Evolutionary conservation across 1,140 invertebrate genomes (phyloP).

Genomic region (Penaeus chinensis): DNA sequence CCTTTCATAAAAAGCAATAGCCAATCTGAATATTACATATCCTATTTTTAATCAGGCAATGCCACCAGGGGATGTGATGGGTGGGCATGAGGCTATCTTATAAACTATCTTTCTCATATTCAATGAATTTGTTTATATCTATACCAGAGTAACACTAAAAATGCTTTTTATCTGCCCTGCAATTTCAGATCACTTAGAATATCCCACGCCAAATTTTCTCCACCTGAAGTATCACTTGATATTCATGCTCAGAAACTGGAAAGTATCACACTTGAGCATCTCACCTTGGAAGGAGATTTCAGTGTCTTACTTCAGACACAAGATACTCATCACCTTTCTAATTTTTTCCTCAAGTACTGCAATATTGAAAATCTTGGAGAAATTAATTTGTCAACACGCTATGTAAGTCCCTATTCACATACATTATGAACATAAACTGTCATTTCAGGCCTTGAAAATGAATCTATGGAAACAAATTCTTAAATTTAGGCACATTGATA

Average conservation of each 20-base stretch:
- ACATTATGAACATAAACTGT: no score
- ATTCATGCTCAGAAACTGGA: slow-evolving; percentile 40
- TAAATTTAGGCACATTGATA: no score
- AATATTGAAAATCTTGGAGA: slow-evolving; percentile 25
- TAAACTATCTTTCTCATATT: no score
- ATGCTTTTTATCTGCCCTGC: slow-evolving; percentile 3
- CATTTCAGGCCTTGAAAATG: no score
- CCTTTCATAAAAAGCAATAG: no score
- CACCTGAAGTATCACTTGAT: not conserved
- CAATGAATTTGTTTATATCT: not conserved
- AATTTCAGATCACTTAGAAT: not conserved
- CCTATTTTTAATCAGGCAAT: no score
- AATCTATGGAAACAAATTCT: no score
- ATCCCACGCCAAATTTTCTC: not conserved
- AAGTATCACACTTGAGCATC: slow-evolving; percentile 4
- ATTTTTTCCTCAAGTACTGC: not conserved
- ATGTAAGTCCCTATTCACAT: not conserved
- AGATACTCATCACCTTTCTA: not conserved
- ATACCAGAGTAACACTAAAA: not conserved
- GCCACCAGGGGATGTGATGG: no score
- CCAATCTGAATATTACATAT: no score
- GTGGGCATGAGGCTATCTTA: no score
- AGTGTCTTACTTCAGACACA: slow-evolving; percentile 22
- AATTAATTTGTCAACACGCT: slow-evolving; percentile 26
- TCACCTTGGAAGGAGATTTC: not conserved